Base-by-base conservation (phyloP, 2,113 vertebrate species). In the Oncorhynchus gorbuscha region DNA sequence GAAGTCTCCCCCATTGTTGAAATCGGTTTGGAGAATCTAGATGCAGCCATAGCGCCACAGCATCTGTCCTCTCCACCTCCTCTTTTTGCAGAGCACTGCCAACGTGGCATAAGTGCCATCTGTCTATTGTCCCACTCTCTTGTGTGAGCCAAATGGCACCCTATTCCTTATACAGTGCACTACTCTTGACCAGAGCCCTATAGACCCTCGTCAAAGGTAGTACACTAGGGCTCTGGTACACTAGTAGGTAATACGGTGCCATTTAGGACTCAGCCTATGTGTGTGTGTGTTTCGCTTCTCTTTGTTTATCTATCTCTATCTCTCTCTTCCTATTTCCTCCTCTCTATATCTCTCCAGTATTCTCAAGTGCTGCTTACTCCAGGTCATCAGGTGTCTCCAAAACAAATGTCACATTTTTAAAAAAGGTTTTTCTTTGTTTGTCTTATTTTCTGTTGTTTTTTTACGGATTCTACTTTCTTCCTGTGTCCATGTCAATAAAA, bases 341-440 rank as follows among this genome's bases (percentile, higher is more conserved):
- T 26, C 30, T 80, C 76, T 79, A 76, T 86, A 75, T 86, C 77
- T 83, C 80, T 82, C 77, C 76, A 76, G 73, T 86, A 84, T 85
- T 86, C 84, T 88, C 78, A 90, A 92, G 88, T 91, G 88, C 87
- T 90, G 84, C 87, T 87, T 88, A 84, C 86, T 84, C 73, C 85
- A 87, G 85, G 83, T 83, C 82, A 45, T 9, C 39, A 45, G 39
- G 39, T 45, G 2, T 89, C 76, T 89, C 85, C 79, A 84, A 81
- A 79, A 45, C 9, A 45, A 45, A 45, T 86, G 81, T 3, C 70
- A 81, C 84, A 12, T 66, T 82, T 72, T 71, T 83, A 30, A 67
- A 83, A 30, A 67, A 83, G 75, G 49, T 83, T 85, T 69, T 61
- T 67, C 66, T 79, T 85, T 76, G 16, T 67, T 81, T 67, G 9